Evolutionary conservation across 2,113 vertebrate genomes (phyloP), one percentile per base, ranked within the genome.

Genomic region (Colaptes auratus): DNA sequence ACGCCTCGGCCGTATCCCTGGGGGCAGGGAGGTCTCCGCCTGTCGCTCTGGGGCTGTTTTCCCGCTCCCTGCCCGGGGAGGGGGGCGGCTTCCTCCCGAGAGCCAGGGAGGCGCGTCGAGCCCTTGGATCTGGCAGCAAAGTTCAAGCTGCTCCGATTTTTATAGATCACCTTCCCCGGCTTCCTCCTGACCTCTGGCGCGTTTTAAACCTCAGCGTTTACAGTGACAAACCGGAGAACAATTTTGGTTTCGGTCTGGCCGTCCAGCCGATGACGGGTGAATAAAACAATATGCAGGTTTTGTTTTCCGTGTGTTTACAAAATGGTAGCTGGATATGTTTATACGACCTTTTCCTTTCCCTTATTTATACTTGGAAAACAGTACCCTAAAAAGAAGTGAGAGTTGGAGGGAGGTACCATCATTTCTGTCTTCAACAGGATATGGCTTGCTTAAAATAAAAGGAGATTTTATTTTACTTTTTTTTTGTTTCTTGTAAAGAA

Each of bases 71-170:
- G 3, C 30, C 1, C 28, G 25, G 36, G 55, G 23, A 21, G 58
- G 33, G 36, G 53, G n/a, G 53, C 36, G 56, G 67, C 31, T 56
- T 67, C 50, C 63, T 64, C n/a, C 46, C 33, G 24, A 1, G 30
- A 15, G 70, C 48, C 15, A 17, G 30, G 30, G 15, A 1, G 52
- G 20, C n/a, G 19, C 48, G 28, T 3, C 46, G 6, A 20, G 71
- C 60, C 44, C 1, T 17, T 17, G 42, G 7, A 8, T 14, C 59
- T 1, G 55, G 27, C 63, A 2, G 39, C 42, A 0, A 1, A 14
- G 28, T 8, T 33, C 36, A 4, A 0, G 64, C 48, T 17, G 3
- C 16, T 4, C 21, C 12, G 9, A 0, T 10, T 4, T 2, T 24
- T 12, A 3, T 0, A 3, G 58, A 7, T 33, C 35, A 7, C 55